phyloP scores from a whole-genome alignment of 2,797 vertebrate species.

The Sternarchorhynchus goeldii region DNA sequence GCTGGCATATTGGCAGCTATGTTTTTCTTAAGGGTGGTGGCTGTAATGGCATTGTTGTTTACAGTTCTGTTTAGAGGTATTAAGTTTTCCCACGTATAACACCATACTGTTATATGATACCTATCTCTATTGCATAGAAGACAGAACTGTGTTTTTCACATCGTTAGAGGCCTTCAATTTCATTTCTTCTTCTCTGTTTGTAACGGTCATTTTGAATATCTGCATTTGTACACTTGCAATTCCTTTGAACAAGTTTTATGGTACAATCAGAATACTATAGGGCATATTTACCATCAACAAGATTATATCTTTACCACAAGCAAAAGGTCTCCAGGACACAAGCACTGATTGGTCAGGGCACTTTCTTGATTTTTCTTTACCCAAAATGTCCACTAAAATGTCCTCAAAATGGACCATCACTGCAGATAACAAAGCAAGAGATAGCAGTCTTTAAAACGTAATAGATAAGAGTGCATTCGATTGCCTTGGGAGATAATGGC shows the following conservation, averaged over 20 bases:
- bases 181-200: background rate
- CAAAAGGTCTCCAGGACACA: slow-evolving; percentile 30
- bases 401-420: slow-evolving; percentile 19
- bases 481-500: slow-evolving; percentile 57
- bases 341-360: slow-evolving; percentile 37
- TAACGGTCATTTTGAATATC: background rate
- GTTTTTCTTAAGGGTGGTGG: too few relatives aligned
- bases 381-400: slow-evolving; percentile 44
- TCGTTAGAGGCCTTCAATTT: background rate
- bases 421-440: slow-evolving; percentile 44
- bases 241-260: background rate
- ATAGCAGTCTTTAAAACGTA: slow-evolving; percentile 48
- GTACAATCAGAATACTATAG: background rate
- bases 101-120: background rate
- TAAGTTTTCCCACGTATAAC: background rate
- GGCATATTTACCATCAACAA: slow-evolving; percentile 23
- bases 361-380: slow-evolving; percentile 28
- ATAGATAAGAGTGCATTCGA: slow-evolving; percentile 62
- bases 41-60: too few relatives aligned
- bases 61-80: too few relatives aligned
- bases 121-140: slow-evolving; percentile 8
- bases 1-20: too few relatives aligned
- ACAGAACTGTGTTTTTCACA: background rate
- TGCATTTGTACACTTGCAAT: background rate
- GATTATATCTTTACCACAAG: slow-evolving; percentile 18